phyloP scores from a whole-genome alignment of 2,888 invertebrate genomes.

The Lasioglossum calceatum region DNA sequence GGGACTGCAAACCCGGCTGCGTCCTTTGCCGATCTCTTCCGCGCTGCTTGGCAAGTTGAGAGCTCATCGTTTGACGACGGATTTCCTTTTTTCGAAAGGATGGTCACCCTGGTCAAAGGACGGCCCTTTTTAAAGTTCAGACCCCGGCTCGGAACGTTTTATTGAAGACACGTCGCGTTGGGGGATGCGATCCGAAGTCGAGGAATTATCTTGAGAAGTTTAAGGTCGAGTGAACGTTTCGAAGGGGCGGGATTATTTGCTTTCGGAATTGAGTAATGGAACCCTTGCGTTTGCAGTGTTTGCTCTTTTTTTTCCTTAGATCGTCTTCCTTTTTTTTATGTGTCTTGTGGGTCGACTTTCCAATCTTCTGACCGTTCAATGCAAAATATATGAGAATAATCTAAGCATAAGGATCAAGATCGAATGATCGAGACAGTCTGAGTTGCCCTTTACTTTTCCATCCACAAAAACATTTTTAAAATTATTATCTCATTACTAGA shows the following conservation, averaged over 20 bases:
- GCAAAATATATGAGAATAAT: background rate
- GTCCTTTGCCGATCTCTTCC: slow-evolving; percentile 34
- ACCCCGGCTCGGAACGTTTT: slow-evolving; percentile 51
- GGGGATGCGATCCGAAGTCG: slow-evolving; percentile 38
- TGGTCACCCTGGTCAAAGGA: slow-evolving; percentile 52
- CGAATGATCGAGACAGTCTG: background rate
- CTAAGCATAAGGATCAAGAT: background rate
- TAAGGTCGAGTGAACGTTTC: slow-evolving; percentile 54
- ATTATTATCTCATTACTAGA: background rate
- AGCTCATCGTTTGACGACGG: slow-evolving; percentile 33
- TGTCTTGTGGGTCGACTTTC: background rate
- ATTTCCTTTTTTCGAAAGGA: slow-evolving; percentile 37
- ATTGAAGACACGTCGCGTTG: slow-evolving; percentile 30
- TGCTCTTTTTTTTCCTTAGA: slow-evolving; percentile 18
- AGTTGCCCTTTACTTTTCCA: background rate
- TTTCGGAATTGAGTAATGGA: slow-evolving; percentile 51
- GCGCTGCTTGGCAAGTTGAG: slow-evolving; percentile 36
- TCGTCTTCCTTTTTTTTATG: background rate
- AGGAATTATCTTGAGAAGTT: slow-evolving; percentile 58
- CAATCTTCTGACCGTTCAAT: background rate
- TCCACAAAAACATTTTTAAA: background rate
- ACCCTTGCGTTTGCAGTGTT: slow-evolving; percentile 39
- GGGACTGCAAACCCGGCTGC: slow-evolving; percentile 17
- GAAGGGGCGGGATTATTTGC: slow-evolving; percentile 48
- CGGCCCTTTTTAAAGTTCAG: slow-evolving; percentile 36